phyloP scores from a whole-genome alignment of 2,888 invertebrate genomes.

The Stenurella melanura region DNA sequence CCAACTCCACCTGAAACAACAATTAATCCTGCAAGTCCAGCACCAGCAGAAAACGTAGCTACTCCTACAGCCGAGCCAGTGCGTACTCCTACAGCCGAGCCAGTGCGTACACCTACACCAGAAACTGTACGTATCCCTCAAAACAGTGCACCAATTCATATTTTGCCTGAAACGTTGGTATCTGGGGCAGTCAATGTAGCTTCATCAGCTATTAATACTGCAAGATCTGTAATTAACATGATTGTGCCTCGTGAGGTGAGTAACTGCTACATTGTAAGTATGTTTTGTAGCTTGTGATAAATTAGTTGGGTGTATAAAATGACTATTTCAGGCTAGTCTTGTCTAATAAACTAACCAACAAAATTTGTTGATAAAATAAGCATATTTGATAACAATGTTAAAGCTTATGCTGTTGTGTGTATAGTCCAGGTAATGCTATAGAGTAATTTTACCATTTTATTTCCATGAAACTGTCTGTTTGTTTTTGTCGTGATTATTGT shows the following conservation, averaged over 20 bases:
- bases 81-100: too few species aligned
- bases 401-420: too few species aligned
- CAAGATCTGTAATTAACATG: conserved; percentile 72
- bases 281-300: too few species aligned
- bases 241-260: conserved; percentile 66
- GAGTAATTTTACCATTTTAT: too few species aligned
- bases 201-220: conserved; percentile 72
- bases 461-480: too few species aligned
- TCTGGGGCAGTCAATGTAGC: conserved; percentile 72
- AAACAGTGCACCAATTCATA: conserved; percentile 59
- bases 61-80: conserved; percentile 9
- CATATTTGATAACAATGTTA: too few species aligned
- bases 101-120: neutral
- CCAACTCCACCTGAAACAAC: conserved; percentile 32
- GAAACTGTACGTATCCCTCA: conserved; percentile 12
- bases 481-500: too few species aligned
- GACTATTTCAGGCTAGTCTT: too few species aligned
- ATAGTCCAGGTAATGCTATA: too few species aligned
- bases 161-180: conserved; percentile 71
- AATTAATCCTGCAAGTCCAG: neutral
- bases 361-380: too few species aligned
- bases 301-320: too few species aligned
- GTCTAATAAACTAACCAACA: too few species aligned
- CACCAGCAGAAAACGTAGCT: conserved; percentile 1
- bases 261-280: conserved; percentile 16